A percentile compares a stretch with the other conserved stretches of the same genome.
phyloP scores from a whole-genome alignment of 2,113 vertebrate species.

The Ornithorhynchus anatinus region DNA sequence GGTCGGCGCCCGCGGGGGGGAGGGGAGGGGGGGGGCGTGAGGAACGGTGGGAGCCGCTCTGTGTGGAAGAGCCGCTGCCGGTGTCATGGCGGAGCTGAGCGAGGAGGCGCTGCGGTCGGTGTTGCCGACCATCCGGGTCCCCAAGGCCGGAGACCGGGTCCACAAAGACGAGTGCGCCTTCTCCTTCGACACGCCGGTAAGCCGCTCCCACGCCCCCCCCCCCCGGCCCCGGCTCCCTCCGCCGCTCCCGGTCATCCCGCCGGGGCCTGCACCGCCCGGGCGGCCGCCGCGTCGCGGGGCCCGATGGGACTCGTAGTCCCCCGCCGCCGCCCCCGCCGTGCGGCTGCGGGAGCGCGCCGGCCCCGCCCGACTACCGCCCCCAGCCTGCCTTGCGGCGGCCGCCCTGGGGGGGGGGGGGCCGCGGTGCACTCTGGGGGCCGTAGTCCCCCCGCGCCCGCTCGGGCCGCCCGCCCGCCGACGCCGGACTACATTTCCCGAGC shows the following conservation, averaged over 20 bases:
- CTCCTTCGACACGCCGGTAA: conserved; percentile 95
- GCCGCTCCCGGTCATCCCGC: conserved; percentile 14
- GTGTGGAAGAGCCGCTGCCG: conserved; percentile 55
- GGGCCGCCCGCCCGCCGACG: background rate
- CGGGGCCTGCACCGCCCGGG: conserved; percentile 12
- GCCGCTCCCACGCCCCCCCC: background rate
- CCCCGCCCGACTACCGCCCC: conserved; percentile 49
- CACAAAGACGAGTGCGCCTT: conserved; percentile 99
- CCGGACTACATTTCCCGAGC: conserved; percentile 48
- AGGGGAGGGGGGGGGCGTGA: conserved; percentile 46
- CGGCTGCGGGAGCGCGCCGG: background rate
- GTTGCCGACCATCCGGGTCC: conserved; percentile 91
- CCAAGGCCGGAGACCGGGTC: conserved; percentile 93
- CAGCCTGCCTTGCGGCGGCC: background rate
- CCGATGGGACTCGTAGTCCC: conserved; percentile 59
- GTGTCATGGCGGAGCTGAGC: conserved; percentile 91
- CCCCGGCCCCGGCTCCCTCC: background rate
- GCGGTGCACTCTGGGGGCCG: conserved; percentile 41
- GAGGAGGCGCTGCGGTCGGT: conserved; percentile 95
- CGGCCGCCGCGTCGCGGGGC: conserved; percentile 31
- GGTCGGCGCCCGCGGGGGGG: conserved; percentile 37
- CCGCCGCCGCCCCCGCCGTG: background rate
- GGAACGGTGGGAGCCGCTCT: conserved; percentile 64
- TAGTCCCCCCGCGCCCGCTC: conserved; percentile 25
- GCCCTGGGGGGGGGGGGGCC: background rate